phyloP scores from a whole-genome alignment of 2,888 invertebrate species.

The Bellardia bayeri region DNA sequence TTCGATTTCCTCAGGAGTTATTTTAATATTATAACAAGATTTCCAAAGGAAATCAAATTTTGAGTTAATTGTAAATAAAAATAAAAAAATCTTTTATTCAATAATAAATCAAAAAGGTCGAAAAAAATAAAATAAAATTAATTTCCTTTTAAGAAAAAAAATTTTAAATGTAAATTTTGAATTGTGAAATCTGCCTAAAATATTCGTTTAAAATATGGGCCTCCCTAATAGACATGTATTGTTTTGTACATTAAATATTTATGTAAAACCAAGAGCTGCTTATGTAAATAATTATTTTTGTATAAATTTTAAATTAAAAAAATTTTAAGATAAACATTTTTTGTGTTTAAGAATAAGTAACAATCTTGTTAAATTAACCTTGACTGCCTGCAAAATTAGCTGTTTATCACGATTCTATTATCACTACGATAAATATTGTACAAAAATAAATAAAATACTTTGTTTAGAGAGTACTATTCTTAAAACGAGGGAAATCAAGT shows the following conservation, averaged over 20 bases:
- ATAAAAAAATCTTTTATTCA: too few species aligned
- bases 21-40: too few species aligned
- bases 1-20: too few species aligned
- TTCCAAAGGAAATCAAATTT: too few species aligned
- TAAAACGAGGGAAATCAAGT: too few species aligned
- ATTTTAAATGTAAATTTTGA: too few species aligned
- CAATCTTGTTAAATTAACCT: background rate
- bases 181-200: too few species aligned
- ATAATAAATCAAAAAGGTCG: too few species aligned
- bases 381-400: background rate
- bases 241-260: slow-evolving; percentile 38
- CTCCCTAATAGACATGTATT: background rate
- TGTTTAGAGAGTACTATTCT: background rate
- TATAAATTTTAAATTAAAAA: slow-evolving; percentile 11
- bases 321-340: background rate
- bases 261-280: slow-evolving; percentile 14
- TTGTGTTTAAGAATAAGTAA: background rate
- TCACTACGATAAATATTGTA: background rate
- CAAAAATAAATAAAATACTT: background rate
- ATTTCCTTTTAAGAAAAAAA: too few species aligned
- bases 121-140: too few species aligned
- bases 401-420: slow-evolving; percentile 12
- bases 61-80: too few species aligned
- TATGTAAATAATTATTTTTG: slow-evolving; percentile 25
- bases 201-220: too few species aligned